Base-by-base conservation (phyloP, 2,888 invertebrate species). In the Aleiodes leptofemur region DNA sequence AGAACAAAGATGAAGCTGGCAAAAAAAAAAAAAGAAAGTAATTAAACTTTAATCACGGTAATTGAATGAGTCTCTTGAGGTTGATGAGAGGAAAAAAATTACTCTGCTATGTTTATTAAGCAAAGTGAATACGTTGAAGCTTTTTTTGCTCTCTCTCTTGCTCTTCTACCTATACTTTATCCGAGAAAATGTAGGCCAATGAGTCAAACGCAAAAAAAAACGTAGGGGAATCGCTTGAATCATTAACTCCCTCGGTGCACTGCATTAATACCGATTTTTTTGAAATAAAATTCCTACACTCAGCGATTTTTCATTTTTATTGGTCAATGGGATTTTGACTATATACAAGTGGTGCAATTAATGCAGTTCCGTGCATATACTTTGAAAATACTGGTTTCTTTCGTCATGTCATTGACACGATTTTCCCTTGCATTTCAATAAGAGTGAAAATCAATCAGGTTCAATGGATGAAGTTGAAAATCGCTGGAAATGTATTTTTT, bases 21-120 rank as follows among this genome's bases (percentile, higher is more conserved):
- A 56, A 48, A 29, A 76, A 71, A 56, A 48, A 29, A 76, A 71
- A 57, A 61, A 61, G n/a, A 23, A 51, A 68, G 13, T n/a, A 43
- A 23, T 71, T 34, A 43, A 59, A 59, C 64, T 74, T 72, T 68
- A 72, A 64, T 73, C 31, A 61, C 61, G 38, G 55, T 56, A 64
- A 69, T 66, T 59, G 69, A 69, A 77, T 70, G 74, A 69, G 73
- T 73, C 72, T 59, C 64, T 57, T 69, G 72, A 48, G 73, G 43
- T 69, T 50, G 77, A 74, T 72, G 74, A 77, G 74, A 56, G 61
- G 31, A n/a, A 61, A 23, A 69, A 61, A 76, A 73, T 76, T 76
- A 77, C 69, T 53, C 66, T 34, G 59, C n/a, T 14, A n/a, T 59
- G 34, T 59, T 59, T 59, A 59, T 59, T n/a, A 59, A 38, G 14